A percentile compares a stretch with the other conserved stretches of the same genome.
These are phyloP conservation scores for Spinibarbus caldwelli DNA, from an alignment of 2,797 vertebrate genomes.

Conservation along the genomic window DNA sequence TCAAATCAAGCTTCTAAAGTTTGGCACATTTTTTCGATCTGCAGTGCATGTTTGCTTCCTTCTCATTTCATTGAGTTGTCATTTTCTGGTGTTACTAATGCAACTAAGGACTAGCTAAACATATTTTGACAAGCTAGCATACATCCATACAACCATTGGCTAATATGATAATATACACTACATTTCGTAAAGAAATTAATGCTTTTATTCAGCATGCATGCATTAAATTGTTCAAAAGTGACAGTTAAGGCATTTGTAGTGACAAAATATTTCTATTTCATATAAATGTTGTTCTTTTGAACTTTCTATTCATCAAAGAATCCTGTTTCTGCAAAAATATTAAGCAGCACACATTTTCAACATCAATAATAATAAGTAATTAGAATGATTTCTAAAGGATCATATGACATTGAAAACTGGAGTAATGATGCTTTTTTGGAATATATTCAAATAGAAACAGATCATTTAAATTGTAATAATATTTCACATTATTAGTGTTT, in stretches of 20 bases:
- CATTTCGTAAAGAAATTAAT: too few relatives aligned
- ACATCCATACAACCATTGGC: neutral
- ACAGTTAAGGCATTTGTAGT: too few relatives aligned
- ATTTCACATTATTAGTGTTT: neutral
- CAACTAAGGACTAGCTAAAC: constrained; percentile 50
- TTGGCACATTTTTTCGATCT: constrained; percentile 47
- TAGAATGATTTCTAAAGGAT: neutral
- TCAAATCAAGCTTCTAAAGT: constrained; percentile 53
- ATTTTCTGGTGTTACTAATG: constrained; percentile 53
- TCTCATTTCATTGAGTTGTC: constrained; percentile 15
- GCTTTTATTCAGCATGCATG: neutral
- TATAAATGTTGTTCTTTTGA: too few relatives aligned
- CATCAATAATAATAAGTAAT: neutral
- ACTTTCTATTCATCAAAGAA: neutral
- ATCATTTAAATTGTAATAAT: too few relatives aligned
- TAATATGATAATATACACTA: neutral
- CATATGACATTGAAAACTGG: too few relatives aligned
- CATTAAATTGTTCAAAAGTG: too few relatives aligned
- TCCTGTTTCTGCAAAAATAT: neutral
- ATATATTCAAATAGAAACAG: too few relatives aligned
- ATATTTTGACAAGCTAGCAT: neutral
- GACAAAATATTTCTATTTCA: too few relatives aligned
- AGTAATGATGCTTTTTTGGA: too few relatives aligned
- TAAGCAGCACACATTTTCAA: neutral
- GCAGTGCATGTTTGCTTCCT: constrained; percentile 9